These are phyloP conservation scores for Onychomys arenicola DNA, from an alignment of 2,797 vertebrate genomes.

Conservation along the genomic window DNA sequence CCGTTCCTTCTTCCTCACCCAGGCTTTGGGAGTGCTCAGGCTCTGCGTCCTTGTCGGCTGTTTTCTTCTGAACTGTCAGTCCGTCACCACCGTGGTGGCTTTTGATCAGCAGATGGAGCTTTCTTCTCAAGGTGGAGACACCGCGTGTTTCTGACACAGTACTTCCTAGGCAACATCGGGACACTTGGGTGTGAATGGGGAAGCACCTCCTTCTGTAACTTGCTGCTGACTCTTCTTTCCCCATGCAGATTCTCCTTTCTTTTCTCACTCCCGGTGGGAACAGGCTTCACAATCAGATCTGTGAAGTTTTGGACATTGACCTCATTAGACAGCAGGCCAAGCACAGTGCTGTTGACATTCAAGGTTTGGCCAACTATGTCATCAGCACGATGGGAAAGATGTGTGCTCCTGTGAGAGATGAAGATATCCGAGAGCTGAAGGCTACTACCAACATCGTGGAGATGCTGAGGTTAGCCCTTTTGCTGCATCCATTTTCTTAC, in stretches of 20 bases:
- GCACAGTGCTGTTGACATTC: slow-evolving; percentile 94
- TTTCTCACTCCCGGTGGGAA: slow-evolving; percentile 95
- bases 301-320: slow-evolving; percentile 95
- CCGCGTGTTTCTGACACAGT: background rate
- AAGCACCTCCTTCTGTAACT: background rate
- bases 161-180: background rate
- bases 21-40: slow-evolving; percentile 7
- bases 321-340: slow-evolving; percentile 96
- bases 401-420: slow-evolving; percentile 93
- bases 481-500: background rate
- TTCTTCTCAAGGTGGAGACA: background rate
- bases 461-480: slow-evolving; percentile 90
- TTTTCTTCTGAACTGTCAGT: background rate
- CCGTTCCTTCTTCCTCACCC: background rate
- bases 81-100: background rate
- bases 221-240: background rate
- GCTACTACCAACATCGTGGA: slow-evolving; percentile 90
- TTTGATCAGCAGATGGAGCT: slow-evolving; percentile 17
- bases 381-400: slow-evolving; percentile 95
- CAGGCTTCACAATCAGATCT: slow-evolving; percentile 94
- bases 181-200: background rate
- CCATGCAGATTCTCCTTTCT: slow-evolving; percentile 92
- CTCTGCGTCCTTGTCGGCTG: background rate
- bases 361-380: slow-evolving; percentile 93
- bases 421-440: slow-evolving; percentile 93